Conservation (phyloP, 2,888 invertebrate genomes). For the Parascotia fuliginaria region DNA sequence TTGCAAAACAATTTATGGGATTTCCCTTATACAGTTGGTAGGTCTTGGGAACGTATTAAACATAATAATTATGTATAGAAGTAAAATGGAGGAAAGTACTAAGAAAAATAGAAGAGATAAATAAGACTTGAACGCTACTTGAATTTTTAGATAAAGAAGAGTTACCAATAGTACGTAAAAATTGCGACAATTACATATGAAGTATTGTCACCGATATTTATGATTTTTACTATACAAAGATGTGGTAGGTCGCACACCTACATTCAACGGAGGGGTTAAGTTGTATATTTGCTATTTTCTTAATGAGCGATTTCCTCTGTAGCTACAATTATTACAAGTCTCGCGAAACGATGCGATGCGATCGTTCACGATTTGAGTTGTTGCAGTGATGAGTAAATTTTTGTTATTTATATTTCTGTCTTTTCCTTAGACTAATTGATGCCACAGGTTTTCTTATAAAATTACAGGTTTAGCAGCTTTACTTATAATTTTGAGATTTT, state of each 20-base stretch:
- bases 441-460: slow-evolving; percentile 22
- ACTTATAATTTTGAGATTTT: no score
- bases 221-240: no score
- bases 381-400: slow-evolving; percentile 29
- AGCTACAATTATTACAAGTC: no score
- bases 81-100: no score
- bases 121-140: no score
- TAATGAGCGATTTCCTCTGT: slow-evolving; percentile 28
- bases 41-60: no score
- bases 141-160: no score
- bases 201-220: no score
- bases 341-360: slow-evolving; percentile 27
- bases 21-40: slow-evolving; percentile 28
- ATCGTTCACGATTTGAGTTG: slow-evolving; percentile 33
- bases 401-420: slow-evolving; percentile 33
- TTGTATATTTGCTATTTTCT: background rate
- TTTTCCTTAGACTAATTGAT: slow-evolving; percentile 41
- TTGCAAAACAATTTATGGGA: slow-evolving; percentile 22
- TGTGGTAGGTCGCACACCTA: background rate
- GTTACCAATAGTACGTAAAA: no score
- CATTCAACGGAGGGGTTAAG: background rate
- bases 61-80: no score
- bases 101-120: no score
- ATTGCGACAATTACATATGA: no score
- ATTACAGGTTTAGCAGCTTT: slow-evolving; percentile 16